phyloP scores from a whole-genome alignment of 1,140 invertebrate genomes.

The Heliconius melpomene region DNA sequence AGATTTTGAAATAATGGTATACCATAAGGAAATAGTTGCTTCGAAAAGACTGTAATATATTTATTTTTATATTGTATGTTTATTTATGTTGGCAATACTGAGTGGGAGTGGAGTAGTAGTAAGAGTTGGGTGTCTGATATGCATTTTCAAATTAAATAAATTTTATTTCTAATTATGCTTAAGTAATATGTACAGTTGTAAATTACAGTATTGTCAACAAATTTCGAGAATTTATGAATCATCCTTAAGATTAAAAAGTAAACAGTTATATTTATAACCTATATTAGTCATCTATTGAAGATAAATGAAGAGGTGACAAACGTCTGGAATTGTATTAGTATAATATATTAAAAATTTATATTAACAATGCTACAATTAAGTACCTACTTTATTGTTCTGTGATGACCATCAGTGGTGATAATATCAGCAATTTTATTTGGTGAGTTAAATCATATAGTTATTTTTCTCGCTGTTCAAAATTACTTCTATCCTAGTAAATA shows the following conservation, averaged over 20 bases:
- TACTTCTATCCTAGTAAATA: not conserved
- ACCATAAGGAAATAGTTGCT: too few species aligned
- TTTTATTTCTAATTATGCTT: constrained; percentile 1
- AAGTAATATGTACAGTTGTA: constrained; percentile 9
- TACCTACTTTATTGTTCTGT: constrained; percentile 42
- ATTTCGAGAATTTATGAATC: constrained; percentile 35
- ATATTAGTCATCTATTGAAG: constrained; percentile 63
- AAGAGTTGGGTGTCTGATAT: constrained; percentile 25
- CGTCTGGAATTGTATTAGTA: constrained; percentile 43
- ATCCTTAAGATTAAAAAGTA: constrained; percentile 39
- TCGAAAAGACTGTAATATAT: too few species aligned
- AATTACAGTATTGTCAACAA: constrained; percentile 39
- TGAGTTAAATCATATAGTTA: constrained; percentile 37
- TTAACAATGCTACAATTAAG: constrained; percentile 44
- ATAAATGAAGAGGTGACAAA: constrained; percentile 64
- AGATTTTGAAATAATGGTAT: too few species aligned
- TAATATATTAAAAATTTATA: constrained; percentile 39
- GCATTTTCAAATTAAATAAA: constrained; percentile 17
- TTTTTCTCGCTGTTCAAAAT: not conserved
- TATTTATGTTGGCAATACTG: constrained; percentile 20
- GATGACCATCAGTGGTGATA: constrained; percentile 48
- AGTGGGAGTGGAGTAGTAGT: constrained; percentile 37
- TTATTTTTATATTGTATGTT: too few species aligned
- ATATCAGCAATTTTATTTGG: constrained; percentile 44
- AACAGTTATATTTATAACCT: constrained; percentile 71